Evolutionary conservation across 2,888 invertebrate genomes (phyloP).

Genomic region (Orchestes rusci): DNA sequence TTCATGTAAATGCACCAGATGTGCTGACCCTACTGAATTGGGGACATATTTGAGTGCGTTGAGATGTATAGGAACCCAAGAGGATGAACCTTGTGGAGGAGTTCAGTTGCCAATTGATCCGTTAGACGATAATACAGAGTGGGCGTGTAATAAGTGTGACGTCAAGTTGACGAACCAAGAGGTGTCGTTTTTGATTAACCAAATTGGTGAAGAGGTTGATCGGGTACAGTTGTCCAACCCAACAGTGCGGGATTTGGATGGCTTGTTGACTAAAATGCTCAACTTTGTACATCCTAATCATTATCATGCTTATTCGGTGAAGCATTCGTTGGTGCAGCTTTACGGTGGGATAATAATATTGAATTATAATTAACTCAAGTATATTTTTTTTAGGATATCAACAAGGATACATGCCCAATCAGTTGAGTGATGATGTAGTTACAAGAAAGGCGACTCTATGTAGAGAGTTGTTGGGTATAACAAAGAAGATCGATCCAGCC

Average conservation of each 20-base stretch:
- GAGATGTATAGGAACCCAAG: conserved; percentile 57
- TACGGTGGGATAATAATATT: conserved; percentile 15
- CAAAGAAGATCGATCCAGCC: conserved; percentile 63
- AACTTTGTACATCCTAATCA: conserved; percentile 77
- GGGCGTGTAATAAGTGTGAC: conserved; percentile 67
- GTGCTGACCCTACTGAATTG: conserved; percentile 73
- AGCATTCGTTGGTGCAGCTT: conserved; percentile 23
- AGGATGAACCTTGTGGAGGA: conserved; percentile 46
- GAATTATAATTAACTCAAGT: conserved; percentile 41
- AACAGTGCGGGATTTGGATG: conserved; percentile 54
- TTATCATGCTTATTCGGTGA: conserved; percentile 68
- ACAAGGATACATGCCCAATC: conserved; percentile 49
- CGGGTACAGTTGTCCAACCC: conserved; percentile 55
- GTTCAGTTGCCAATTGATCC: conserved; percentile 65
- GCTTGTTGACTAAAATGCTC: conserved; percentile 59
- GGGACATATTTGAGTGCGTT: conserved; percentile 67
- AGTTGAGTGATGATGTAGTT: conserved; percentile 53
- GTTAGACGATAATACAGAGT: conserved; percentile 62
- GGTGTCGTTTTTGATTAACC: conserved; percentile 58
- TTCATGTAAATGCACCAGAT: conserved; percentile 62
- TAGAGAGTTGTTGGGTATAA: conserved; percentile 55
- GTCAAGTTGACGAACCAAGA: conserved; percentile 56
- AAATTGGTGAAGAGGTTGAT: conserved; percentile 73
- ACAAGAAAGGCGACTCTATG: conserved; percentile 63
- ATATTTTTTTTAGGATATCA: conserved; percentile 63